phyloP scores from a whole-genome alignment of 2,888 invertebrate genomes.

The Geophilus truncorum region DNA sequence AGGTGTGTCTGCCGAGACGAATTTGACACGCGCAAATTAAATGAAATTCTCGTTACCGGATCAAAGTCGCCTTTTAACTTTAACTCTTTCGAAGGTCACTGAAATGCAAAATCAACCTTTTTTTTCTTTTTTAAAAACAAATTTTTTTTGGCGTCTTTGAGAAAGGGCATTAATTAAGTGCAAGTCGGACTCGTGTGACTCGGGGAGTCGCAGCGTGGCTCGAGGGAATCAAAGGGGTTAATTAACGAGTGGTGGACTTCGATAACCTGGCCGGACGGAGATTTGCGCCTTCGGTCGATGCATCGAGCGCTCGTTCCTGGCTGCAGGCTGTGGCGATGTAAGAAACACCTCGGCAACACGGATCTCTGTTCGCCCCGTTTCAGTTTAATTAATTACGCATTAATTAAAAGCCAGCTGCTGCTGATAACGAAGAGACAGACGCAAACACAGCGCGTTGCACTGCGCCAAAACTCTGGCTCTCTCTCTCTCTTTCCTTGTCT shows the following conservation, averaged over 20 bases:
- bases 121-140: background rate
- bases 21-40: background rate
- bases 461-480: background rate
- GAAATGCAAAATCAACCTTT: background rate
- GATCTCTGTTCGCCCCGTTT: slow-evolving; percentile 33
- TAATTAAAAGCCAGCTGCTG: slow-evolving; percentile 35
- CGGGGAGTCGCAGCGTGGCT: background rate
- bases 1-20: background rate
- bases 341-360: slow-evolving; percentile 36
- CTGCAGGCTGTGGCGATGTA: slow-evolving; percentile 33
- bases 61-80: background rate
- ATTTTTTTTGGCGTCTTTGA: background rate
- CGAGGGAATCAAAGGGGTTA: slow-evolving; percentile 15
- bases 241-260: slow-evolving; percentile 2
- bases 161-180: background rate
- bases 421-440: slow-evolving; percentile 33
- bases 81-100: background rate
- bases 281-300: slow-evolving; percentile 14
- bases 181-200: background rate
- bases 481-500: background rate
- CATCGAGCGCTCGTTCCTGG: slow-evolving; percentile 7
- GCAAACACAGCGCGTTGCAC: background rate
- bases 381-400: slow-evolving; percentile 36
- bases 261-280: slow-evolving; percentile 12
- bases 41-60: background rate